Evolutionary conservation across 1,140 invertebrate species (phyloP), one percentile per base, ranked within the genome.

Genomic region (Pomacea maculata): DNA sequence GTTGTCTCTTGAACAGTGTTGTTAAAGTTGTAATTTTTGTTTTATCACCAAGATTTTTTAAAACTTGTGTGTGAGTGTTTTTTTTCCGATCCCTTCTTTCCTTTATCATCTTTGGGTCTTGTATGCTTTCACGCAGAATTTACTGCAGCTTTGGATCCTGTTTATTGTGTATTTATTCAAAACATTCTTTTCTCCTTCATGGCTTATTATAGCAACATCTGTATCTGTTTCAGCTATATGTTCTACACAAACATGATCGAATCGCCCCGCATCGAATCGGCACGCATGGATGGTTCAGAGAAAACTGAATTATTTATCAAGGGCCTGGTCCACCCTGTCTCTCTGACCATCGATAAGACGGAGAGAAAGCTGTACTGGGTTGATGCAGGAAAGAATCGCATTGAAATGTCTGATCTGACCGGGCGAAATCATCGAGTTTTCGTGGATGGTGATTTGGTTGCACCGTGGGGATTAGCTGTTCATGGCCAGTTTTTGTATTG

Each of bases 401-500:
- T 91, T 75, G 89, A 90, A 80, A 86, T 86, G 70, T 87, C 88
- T 14, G 89, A 90, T 73, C 91, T 99, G 14, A 95, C 97, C 88
- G 98, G 98, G 11, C 94, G 93, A 17, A 93, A 94, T 82, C 88
- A 94, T 84, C 92, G 93, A 7, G 90, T 96, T 70, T 92, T 95
- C 34, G 86, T 91, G 5, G 95, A 89, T 83, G 85, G 85, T 12
- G 82, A 76, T 0, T 97, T 97, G 0, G 97, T 97, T 82, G 98
- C 98, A 93, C 97, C 97, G 14, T 97, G 98, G 89, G 97, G 97
- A 0, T 96, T 99, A 21, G 98, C 97, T 0, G 95, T 99, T 0
- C 96, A 95, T 90, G 94, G 95, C 21, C 94, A 97, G 86, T 98
- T 97, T 88, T 97, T 99, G 75, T 99, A 99, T 90, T 99, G 98